Evolutionary conservation across 1,140 invertebrate genomes (phyloP).

Genomic region (Bombus sibiricus): DNA sequence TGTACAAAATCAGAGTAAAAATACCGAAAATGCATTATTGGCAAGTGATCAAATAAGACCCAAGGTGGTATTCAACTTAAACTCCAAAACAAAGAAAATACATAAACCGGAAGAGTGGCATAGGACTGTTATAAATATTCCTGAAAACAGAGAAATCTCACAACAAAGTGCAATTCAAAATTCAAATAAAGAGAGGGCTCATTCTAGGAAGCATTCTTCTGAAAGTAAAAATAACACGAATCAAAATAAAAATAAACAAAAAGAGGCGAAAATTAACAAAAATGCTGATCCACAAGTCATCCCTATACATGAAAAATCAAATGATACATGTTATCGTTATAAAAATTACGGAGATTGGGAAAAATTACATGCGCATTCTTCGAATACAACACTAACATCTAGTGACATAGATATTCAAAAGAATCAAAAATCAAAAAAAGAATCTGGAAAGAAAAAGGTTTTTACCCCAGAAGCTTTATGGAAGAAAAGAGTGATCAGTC

Average conservation of each 20-base stretch:
- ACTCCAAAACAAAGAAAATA: conserved; percentile 70
- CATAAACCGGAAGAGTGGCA: conserved; percentile 68
- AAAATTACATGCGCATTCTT: conserved; percentile 9
- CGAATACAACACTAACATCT: no score
- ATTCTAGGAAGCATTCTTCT: neutral
- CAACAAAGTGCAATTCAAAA: conserved; percentile 20
- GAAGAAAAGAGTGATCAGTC: conserved; percentile 79
- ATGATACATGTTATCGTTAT: neutral
- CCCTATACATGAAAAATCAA: neutral
- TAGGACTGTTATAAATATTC: conserved; percentile 25
- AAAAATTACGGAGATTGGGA: neutral
- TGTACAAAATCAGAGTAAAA: conserved; percentile 18
- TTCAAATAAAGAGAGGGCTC: neutral
- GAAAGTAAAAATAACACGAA: conserved; percentile 22
- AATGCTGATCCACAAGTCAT: neutral
- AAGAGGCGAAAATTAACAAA: neutral
- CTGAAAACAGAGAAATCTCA: conserved; percentile 40
- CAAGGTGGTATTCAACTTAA: conserved; percentile 75
- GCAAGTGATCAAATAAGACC: conserved; percentile 60
- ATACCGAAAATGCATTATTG: neutral
- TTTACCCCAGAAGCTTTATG: conserved; percentile 62
- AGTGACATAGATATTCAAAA: neutral
- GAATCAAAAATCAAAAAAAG: conserved; percentile 10
- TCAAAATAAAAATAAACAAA: neutral
- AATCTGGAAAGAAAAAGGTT: conserved; percentile 24